These are phyloP conservation scores for Drosophila lini DNA, from an alignment of 1,140 invertebrate genomes.

Conservation along the genomic window DNA sequence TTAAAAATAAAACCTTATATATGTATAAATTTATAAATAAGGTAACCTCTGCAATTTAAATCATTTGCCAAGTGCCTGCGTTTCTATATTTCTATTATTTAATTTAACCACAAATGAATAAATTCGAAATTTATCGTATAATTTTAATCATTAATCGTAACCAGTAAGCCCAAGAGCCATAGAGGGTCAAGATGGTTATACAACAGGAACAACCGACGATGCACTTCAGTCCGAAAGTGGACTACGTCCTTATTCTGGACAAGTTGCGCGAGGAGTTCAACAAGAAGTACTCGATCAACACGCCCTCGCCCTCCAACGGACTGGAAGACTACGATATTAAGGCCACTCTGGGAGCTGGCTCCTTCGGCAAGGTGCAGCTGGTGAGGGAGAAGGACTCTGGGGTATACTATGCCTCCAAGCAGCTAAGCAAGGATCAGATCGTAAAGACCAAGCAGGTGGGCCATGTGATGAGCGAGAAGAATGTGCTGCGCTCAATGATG, in stretches of 20 bases:
- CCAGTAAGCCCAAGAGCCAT: not conserved
- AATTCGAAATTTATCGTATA: constrained; percentile 28
- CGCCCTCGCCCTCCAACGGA: constrained; percentile 55
- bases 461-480: constrained; percentile 94
- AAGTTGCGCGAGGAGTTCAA: constrained; percentile 71
- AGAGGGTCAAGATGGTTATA: constrained; percentile 26
- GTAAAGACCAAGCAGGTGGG: constrained; percentile 94
- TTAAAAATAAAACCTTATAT: not conserved
- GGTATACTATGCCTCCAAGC: constrained; percentile 94
- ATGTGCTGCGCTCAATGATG: constrained; percentile 91
- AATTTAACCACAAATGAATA: not conserved
- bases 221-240: constrained; percentile 70
- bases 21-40: not conserved
- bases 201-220: constrained; percentile 29
- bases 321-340: constrained; percentile 65
- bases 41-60: not conserved
- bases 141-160: not conserved
- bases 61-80: not conserved
- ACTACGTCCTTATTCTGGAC: constrained; percentile 62
- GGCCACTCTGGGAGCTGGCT: constrained; percentile 63
- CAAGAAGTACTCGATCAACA: constrained; percentile 52
- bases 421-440: constrained; percentile 94
- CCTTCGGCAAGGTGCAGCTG: constrained; percentile 74
- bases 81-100: not conserved
- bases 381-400: constrained; percentile 47